These are phyloP conservation scores for Indicator maculatus DNA, from an alignment of 2,113 vertebrate species.

Conservation along the genomic window DNA sequence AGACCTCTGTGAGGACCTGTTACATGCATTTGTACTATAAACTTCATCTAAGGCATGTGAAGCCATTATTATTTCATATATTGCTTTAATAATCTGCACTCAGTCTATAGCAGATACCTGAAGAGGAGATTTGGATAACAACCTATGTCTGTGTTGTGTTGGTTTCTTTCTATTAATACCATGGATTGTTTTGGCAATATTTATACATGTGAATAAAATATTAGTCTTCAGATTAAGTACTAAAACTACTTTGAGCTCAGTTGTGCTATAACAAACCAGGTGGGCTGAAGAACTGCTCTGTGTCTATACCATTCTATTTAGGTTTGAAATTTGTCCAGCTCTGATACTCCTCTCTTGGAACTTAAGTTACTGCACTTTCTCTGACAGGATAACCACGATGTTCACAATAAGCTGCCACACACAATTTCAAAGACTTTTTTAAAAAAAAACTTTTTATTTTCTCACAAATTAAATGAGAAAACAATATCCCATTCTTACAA, in stretches of 20 bases:
- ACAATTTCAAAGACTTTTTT: not conserved
- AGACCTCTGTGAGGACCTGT: not conserved
- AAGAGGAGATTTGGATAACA: conserved; percentile 12
- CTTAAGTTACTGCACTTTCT: not conserved
- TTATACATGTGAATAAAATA: conserved; percentile 33
- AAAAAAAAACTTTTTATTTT: not conserved
- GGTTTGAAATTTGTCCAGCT: not conserved
- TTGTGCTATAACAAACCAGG: not conserved
- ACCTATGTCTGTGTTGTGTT: not conserved
- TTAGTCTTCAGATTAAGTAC: conserved; percentile 35
- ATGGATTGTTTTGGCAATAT: not conserved
- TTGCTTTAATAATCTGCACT: not conserved
- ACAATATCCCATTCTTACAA: not conserved
- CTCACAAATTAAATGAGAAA: not conserved
- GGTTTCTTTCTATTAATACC: conserved; percentile 23
- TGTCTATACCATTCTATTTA: not conserved
- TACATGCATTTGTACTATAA: not conserved
- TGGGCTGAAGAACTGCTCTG: not conserved
- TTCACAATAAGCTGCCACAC: not conserved
- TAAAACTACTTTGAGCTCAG: not conserved
- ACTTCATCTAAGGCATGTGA: not conserved
- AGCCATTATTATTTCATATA: not conserved
- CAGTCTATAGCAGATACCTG: not conserved
- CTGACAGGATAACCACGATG: not conserved
- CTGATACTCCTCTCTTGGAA: not conserved